Percentiles rank a stretch among this genome's conserved stretches.
These are phyloP conservation scores for Chromobotia macracanthus DNA, from an alignment of 2,797 vertebrate genomes.

Conservation along the genomic window DNA sequence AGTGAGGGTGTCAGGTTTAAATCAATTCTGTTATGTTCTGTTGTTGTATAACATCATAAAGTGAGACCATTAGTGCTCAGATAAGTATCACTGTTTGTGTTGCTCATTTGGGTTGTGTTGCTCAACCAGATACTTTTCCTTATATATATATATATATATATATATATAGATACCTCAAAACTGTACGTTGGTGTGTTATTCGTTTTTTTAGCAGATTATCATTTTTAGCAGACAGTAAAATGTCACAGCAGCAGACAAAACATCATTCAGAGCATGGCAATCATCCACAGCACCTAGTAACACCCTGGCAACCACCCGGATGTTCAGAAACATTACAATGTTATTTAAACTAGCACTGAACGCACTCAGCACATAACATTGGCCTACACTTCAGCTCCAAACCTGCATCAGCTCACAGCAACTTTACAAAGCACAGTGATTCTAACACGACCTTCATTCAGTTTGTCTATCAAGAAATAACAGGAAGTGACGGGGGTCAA, in stretches of 20 bases:
- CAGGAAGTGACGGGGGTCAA: constrained; percentile 57
- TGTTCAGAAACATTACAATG: too few species aligned
- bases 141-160: too few species aligned
- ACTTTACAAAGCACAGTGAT: background rate
- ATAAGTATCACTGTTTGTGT: too few species aligned
- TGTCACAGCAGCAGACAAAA: too few species aligned
- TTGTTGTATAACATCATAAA: background rate
- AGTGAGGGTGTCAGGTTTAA: background rate
- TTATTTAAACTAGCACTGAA: background rate
- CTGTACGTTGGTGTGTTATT: too few species aligned
- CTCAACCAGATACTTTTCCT: too few species aligned
- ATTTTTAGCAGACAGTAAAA: background rate
- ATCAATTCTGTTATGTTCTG: background rate
- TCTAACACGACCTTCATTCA: constrained; percentile 28
- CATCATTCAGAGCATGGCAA: background rate
- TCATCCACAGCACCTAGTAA: too few species aligned
- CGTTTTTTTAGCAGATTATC: too few species aligned
- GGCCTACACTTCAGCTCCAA: background rate
- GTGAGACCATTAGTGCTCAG: too few species aligned
- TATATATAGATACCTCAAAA: too few species aligned
- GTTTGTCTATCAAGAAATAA: constrained; percentile 49
- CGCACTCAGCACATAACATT: background rate
- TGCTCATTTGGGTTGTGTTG: too few species aligned
- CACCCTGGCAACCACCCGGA: too few species aligned
- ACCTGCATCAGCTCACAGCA: background rate